Conservation (phyloP, 2,797 vertebrate species). For the Parauchenoglanis ngamensis region DNA sequence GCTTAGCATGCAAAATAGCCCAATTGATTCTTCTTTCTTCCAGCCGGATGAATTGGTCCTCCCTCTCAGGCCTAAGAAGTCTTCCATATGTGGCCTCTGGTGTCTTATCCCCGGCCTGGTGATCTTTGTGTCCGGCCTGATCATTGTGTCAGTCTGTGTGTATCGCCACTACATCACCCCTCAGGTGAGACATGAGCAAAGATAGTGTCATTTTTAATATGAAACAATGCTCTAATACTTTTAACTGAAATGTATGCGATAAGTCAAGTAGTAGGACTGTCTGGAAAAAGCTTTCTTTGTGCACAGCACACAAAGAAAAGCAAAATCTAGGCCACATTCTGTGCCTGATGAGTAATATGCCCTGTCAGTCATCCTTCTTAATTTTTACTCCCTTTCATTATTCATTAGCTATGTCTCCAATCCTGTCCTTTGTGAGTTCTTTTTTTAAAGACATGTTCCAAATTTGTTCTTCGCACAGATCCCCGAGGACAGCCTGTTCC, state of each 20-base stretch:
- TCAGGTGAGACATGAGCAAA: constrained; percentile 74
- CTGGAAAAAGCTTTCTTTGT: neutral
- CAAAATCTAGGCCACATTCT: constrained; percentile 18
- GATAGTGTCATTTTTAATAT: neutral
- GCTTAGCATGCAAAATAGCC: neutral
- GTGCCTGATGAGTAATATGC: constrained; percentile 15
- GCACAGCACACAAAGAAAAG: neutral
- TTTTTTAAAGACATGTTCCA: constrained; percentile 19
- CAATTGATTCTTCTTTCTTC: constrained; percentile 32
- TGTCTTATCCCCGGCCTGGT: constrained; percentile 85
- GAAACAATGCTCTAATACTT: neutral
- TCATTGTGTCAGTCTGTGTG: constrained; percentile 85
- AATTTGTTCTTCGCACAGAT: constrained; percentile 68
- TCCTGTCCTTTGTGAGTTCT: constrained; percentile 1
- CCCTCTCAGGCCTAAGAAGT: constrained; percentile 70
- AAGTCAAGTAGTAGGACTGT: neutral
- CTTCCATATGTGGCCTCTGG: constrained; percentile 79
- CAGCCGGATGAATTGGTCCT: constrained; percentile 78
- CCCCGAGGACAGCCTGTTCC: constrained; percentile 88
- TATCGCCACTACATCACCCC: constrained; percentile 88
- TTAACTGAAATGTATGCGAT: neutral
- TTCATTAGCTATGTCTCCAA: neutral
- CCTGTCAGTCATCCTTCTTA: constrained; percentile 13
- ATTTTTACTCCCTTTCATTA: constrained; percentile 8
- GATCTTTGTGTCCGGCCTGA: constrained; percentile 83